Conservation (phyloP, 1,140 invertebrate species). For the Achatina immaculata region DNA sequence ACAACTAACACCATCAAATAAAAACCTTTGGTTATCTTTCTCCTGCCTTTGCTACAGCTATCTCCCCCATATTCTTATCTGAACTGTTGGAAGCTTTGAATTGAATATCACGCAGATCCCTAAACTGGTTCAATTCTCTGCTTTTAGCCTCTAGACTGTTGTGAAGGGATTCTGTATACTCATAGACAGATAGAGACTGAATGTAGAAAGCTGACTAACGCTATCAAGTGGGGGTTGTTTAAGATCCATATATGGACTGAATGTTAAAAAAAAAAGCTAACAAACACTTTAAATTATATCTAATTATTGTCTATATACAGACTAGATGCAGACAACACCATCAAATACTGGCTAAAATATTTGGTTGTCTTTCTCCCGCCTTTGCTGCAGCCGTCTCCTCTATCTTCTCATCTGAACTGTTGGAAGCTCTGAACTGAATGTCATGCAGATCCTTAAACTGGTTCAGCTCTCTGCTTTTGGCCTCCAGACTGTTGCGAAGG, state of each 20-base stretch:
- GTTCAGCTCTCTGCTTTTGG: slow-evolving; percentile 27
- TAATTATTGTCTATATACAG: too few species aligned
- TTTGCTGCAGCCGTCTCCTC: background rate
- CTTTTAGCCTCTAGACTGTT: slow-evolving; percentile 31
- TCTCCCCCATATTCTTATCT: background rate
- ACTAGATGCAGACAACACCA: too few species aligned
- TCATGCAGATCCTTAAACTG: slow-evolving; percentile 17
- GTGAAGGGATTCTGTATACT: slow-evolving; percentile 23
- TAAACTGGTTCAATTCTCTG: slow-evolving; percentile 23
- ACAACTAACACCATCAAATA: too few species aligned
- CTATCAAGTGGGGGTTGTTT: too few species aligned
- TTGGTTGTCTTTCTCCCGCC: slow-evolving; percentile 20
- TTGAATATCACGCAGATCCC: slow-evolving; percentile 12
- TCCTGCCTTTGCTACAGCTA: background rate
- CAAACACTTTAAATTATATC: too few species aligned
- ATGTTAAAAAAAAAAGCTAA: too few species aligned
- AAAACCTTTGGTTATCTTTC: slow-evolving; percentile 29
- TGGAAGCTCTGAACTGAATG: slow-evolving; percentile 25
- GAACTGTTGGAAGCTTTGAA: slow-evolving; percentile 20
- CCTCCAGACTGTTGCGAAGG: slow-evolving; percentile 6
- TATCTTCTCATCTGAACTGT: slow-evolving; percentile 14
- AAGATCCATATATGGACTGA: too few species aligned
- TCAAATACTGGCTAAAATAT: slow-evolving; percentile 35
- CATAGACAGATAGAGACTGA: too few species aligned
- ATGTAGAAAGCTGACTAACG: too few species aligned